Conservation (phyloP, 2,113 vertebrate species). For the Nematolebias whitei region DNA sequence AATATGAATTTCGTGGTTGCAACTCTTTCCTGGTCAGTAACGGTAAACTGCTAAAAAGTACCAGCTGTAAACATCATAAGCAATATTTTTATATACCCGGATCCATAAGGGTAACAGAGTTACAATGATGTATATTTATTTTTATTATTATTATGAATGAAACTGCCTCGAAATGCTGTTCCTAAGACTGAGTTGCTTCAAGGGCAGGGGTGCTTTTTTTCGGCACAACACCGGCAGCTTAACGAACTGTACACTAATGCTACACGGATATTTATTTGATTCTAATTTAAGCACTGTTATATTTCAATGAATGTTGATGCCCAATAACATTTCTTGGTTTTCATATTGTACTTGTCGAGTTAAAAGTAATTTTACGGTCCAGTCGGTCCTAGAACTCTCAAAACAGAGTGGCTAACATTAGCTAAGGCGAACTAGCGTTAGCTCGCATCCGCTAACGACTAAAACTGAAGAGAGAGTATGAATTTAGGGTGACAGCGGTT, state of each 20-base stretch:
- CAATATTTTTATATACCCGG: no score
- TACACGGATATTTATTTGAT: background rate
- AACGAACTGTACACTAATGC: slow-evolving; percentile 1
- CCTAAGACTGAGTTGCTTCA: background rate
- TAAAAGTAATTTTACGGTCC: background rate
- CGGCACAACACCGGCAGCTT: slow-evolving; percentile 33
- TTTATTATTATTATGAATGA: no score
- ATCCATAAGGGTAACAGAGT: no score
- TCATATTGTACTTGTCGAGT: background rate
- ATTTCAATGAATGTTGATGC: background rate
- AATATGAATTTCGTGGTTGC: no score
- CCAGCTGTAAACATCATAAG: no score
- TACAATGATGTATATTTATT: no score
- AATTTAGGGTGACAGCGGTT: slow-evolving; percentile 9
- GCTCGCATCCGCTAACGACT: slow-evolving; percentile 28
- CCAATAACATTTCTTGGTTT: background rate
- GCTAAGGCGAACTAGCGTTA: slow-evolving; percentile 26
- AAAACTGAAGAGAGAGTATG: slow-evolving; percentile 24
- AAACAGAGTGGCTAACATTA: slow-evolving; percentile 33
- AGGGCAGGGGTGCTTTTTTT: background rate
- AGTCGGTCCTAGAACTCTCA: slow-evolving; percentile 15
- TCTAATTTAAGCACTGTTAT: rapidly evolving
- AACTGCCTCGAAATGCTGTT: background rate
- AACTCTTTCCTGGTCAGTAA: no score
- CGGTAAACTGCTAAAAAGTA: no score